Conservation (phyloP, 2,888 invertebrate genomes). For the Lycophotia porphyrea region DNA sequence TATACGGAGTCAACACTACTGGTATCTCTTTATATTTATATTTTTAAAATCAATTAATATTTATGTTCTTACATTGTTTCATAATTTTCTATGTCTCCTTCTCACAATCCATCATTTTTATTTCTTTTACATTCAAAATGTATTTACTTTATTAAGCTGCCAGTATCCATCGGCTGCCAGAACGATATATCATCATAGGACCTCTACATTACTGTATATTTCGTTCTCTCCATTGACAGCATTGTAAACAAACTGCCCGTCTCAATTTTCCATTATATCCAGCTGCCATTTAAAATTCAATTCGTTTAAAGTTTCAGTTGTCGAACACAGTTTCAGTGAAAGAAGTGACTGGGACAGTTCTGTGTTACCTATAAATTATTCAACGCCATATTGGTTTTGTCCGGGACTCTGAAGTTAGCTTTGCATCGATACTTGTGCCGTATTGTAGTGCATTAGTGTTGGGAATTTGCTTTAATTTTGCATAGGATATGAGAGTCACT, state of each 20-base stretch:
- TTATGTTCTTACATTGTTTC: too few species aligned
- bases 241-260: neutral
- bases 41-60: too few species aligned
- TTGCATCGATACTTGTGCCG: neutral
- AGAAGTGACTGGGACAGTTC: neutral
- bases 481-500: too few species aligned
- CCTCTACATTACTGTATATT: neutral
- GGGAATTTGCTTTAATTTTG: neutral
- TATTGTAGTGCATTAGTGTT: neutral
- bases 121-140: too few species aligned
- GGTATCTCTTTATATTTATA: too few species aligned
- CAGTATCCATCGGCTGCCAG: too few species aligned
- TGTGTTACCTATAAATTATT: neutral
- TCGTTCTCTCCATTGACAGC: too few species aligned
- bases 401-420: neutral
- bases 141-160: too few species aligned
- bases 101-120: too few species aligned
- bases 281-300: slow-evolving; percentile 10
- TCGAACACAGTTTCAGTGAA: neutral
- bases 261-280: neutral
- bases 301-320: slow-evolving; percentile 7
- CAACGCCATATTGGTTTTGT: slow-evolving; percentile 3
- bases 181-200: too few species aligned
- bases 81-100: too few species aligned
- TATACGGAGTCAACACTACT: too few species aligned